These are phyloP conservation scores for Drosophila nannoptera DNA, from an alignment of 1,140 invertebrate species.

Conservation along the genomic window DNA sequence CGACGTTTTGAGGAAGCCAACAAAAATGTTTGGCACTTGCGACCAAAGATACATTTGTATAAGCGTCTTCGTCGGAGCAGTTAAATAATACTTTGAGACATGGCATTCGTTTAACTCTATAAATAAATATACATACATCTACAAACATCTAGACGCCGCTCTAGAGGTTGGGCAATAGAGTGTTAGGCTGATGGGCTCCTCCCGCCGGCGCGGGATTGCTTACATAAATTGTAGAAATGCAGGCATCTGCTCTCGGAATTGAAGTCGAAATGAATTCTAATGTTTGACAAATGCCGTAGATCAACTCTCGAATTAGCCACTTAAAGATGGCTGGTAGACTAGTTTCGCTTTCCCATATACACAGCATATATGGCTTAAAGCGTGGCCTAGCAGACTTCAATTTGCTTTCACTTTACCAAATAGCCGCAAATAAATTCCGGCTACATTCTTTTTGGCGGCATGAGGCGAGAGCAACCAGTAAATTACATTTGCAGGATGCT, in stretches of 20 bases:
- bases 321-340: not conserved
- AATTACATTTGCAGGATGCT: slow-evolving; percentile 54
- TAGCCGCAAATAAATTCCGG: slow-evolving; percentile 59
- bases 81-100: too few species aligned
- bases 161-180: too few species aligned
- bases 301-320: slow-evolving; percentile 31
- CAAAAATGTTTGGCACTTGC: slow-evolving; percentile 40
- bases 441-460: slow-evolving; percentile 39
- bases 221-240: slow-evolving; percentile 3
- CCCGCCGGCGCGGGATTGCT: not conserved
- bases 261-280: not conserved
- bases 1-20: slow-evolving; percentile 38
- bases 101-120: too few species aligned
- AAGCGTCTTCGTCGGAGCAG: slow-evolving; percentile 4
- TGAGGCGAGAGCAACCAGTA: slow-evolving; percentile 39
- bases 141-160: too few species aligned
- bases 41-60: slow-evolving; percentile 45
- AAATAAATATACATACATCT: too few species aligned
- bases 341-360: not conserved
- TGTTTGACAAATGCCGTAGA: slow-evolving; percentile 17
- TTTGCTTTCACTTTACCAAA: slow-evolving; percentile 52
- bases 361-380: slow-evolving; percentile 23
- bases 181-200: too few species aligned
- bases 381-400: slow-evolving; percentile 29
- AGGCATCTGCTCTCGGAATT: not conserved